Conservation (phyloP, 2,113 vertebrate species). For the Oreocharis arfaki region DNA sequence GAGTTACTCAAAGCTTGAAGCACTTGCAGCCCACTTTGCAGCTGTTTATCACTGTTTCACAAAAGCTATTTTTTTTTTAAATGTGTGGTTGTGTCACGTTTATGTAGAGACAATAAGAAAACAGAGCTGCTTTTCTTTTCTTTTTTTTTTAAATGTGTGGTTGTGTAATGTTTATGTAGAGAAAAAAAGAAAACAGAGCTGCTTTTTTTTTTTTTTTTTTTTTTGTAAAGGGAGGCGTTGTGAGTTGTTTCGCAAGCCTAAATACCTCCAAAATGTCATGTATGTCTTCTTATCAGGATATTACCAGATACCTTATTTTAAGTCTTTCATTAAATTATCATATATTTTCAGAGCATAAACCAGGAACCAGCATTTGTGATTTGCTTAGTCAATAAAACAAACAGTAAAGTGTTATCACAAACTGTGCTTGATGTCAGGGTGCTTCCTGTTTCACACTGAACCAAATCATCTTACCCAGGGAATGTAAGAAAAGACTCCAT, state of each 20-base stretch:
- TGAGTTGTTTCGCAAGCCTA: neutral
- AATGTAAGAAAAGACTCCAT: neutral
- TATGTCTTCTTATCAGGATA: neutral
- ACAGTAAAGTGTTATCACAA: neutral
- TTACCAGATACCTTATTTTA: neutral
- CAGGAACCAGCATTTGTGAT: neutral
- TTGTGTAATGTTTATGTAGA: neutral
- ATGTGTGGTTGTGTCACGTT: neutral
- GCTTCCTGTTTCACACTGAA: rapidly evolving
- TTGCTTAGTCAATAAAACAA: neutral
- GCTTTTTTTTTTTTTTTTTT: neutral
- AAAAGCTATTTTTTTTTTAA: neutral
- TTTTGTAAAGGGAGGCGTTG: neutral
- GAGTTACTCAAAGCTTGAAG: neutral
- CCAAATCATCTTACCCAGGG: neutral
- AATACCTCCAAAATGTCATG: neutral
- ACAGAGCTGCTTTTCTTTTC: neutral
- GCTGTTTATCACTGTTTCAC: neutral
- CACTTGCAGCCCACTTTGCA: neutral
- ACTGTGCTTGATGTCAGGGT: neutral
- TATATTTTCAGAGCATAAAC: neutral
- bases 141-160: neutral
- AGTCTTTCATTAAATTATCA: neutral
- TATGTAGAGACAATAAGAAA: neutral
- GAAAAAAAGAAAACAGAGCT: neutral